Evolutionary conservation across 2,113 vertebrate genomes (phyloP), one percentile per base, ranked within the genome.

Genomic region (Anoplopoma fimbria): DNA sequence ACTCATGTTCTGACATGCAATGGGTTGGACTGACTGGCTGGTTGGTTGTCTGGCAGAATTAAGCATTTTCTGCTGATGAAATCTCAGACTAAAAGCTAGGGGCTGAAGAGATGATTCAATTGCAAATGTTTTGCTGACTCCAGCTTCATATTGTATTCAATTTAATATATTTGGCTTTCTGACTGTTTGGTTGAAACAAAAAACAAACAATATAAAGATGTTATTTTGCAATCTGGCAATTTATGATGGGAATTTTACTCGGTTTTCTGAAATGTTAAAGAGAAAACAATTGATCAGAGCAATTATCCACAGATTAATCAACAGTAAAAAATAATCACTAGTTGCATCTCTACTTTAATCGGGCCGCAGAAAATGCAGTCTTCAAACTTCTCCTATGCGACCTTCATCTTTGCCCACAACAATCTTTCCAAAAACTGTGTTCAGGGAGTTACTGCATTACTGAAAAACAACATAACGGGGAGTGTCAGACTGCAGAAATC

Each of bases 401-500:
- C 2, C 23, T 17, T 69, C 10, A 36, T 51, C 9, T 55, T 55
- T 42, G 0, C 27, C 49, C 36, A 2, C 60, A 53, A 27, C 34
- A 23, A 45, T 40, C 23, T 64, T 55, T 38, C n/a, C 13, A n/a
- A 45, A 42, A 64, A 19, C 2, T 15, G 42, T 57, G 51, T 34
- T 9, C 23, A 51, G 34, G 29, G 51, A 72, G 27, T 78, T 68
- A 40, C 51, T 74, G 57, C 38, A 68, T 68, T 64, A 23, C 25
- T 75, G 4, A 3, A 29, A 53, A 62, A 76, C 51, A 86, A 78
- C 19, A n/a, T 19, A 29, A n/a, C 4, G 31, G 2, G 21, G 62
- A 70, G 9, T 36, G 40, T 42, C 70, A 70, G 64, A 74, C 14
- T 36, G 25, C 25, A 75, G 45, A 77, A 69, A 75, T 70, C 64